Base-by-base conservation (phyloP, 2,113 vertebrate genomes). In the Anguilla japonica region DNA sequence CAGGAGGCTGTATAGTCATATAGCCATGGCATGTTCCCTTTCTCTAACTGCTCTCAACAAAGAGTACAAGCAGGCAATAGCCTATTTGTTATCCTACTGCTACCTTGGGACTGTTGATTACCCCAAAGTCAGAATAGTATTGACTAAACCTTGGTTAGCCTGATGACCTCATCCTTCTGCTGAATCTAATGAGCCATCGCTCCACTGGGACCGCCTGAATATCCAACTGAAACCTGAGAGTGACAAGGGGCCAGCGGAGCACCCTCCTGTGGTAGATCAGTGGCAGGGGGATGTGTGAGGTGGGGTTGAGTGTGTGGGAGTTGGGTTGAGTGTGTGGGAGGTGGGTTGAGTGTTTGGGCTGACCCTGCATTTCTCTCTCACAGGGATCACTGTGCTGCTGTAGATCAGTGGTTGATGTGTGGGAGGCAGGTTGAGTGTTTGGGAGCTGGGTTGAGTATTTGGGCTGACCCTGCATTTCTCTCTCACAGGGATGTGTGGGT, bases 371-470 rank as follows among this genome's bases (percentile, higher is more conserved):
- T 83, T 82, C 2, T 83, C 0, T 78, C 88, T 82, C 41, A 83
- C 87, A 98, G 97, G 97, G 84, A 97, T 98, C 88, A 97, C 97
- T 0, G 97, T 98, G 57, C 95, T 98, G 86, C 94, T 98, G 91
- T 98, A n/a, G n/a, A n/a, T n/a, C n/a, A n/a, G n/a, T n/a, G n/a
- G n/a, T n/a, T n/a, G n/a, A n/a, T n/a, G n/a, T n/a, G n/a, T n/a
- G n/a, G n/a, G n/a, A n/a, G n/a, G n/a, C n/a, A n/a, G n/a, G n/a
- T n/a, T n/a, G n/a, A n/a, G n/a, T n/a, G n/a, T n/a, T n/a, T n/a
- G n/a, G n/a, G n/a, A n/a, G n/a, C n/a, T n/a, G n/a, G n/a, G n/a
- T n/a, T n/a, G n/a, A n/a, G n/a, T n/a, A n/a, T n/a, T n/a, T n/a
- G n/a, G n/a, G n/a, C n/a, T n/a, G n/a, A n/a, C n/a, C n/a, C n/a